Conservation (phyloP, 2,797 vertebrate genomes). For the Dendrocincla tyrannina region DNA sequence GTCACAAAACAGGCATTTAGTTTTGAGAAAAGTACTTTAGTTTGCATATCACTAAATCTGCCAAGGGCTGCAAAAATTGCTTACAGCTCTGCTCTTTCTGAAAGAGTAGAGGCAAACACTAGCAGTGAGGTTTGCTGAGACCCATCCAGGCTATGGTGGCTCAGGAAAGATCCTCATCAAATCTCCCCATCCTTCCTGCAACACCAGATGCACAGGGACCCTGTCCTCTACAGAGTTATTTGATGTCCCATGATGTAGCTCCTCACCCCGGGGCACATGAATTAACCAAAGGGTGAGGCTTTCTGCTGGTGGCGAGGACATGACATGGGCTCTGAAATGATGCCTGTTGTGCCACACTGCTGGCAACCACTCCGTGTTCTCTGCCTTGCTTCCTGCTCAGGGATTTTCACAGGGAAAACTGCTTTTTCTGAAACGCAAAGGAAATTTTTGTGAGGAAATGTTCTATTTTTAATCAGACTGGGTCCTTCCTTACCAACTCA, state of each 20-base stretch:
- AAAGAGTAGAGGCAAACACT: neutral
- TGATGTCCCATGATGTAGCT: neutral
- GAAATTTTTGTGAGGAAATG: neutral
- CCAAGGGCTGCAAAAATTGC: neutral
- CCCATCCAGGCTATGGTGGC: fast-evolving
- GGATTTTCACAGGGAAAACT: neutral
- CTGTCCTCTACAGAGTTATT: fast-evolving
- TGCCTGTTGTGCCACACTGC: fast-evolving
- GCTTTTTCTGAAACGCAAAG: neutral
- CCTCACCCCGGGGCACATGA: neutral
- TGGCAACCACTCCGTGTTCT: fast-evolving
- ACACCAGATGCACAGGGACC: fast-evolving
- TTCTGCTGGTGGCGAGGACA: fast-evolving
- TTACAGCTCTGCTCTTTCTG: neutral
- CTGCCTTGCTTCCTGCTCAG: neutral
- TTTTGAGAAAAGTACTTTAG: neutral
- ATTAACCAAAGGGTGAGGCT: fast-evolving
- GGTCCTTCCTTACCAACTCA: neutral
- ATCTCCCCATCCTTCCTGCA: neutral
- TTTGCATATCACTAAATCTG: neutral
- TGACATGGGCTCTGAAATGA: fast-evolving
- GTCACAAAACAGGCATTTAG: neutral
- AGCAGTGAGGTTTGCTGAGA: neutral
- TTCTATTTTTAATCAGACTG: neutral
- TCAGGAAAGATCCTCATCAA: neutral